Percentiles rank a stretch among this genome's conserved stretches.
Conservation (phyloP, 2,797 vertebrate genomes). For the Arnoldichthys spilopterus region DNA sequence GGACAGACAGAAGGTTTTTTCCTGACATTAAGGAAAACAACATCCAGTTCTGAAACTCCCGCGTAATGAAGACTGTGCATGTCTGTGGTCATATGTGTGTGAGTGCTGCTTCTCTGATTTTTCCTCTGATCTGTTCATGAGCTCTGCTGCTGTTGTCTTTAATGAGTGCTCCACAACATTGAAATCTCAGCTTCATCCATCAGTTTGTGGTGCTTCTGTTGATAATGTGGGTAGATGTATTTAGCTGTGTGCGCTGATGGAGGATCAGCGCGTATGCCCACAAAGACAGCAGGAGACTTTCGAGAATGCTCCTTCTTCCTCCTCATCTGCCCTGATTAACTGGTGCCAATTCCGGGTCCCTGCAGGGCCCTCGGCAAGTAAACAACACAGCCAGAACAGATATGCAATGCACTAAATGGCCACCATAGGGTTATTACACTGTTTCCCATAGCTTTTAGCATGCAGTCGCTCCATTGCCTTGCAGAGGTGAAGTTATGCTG, state of each 20-base stretch:
- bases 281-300: constrained; percentile 33
- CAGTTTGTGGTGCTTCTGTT: constrained; percentile 7
- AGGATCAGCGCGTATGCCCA: constrained; percentile 25
- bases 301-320: constrained; percentile 11
- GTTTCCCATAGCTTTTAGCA: background rate
- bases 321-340: constrained; percentile 32
- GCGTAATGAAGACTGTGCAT: constrained; percentile 21
- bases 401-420: background rate
- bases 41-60: constrained; percentile 15
- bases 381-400: constrained; percentile 6
- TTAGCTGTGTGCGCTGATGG: constrained; percentile 15
- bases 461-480: background rate
- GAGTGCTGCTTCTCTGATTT: background rate
- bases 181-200: constrained; percentile 18
- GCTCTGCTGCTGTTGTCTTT: constrained; percentile 7
- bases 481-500: background rate
- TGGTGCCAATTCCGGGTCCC: constrained; percentile 23
- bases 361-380: constrained; percentile 16
- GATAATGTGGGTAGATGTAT: constrained; percentile 32
- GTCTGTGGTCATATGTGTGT: background rate
- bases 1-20: constrained; percentile 49
- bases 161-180: constrained; percentile 11
- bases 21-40: constrained; percentile 46
- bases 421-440: background rate
- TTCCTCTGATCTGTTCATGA: background rate